These are phyloP conservation scores for Lamellibrachia satsuma DNA, from an alignment of 2,888 invertebrate genomes.

Conservation along the genomic window DNA sequence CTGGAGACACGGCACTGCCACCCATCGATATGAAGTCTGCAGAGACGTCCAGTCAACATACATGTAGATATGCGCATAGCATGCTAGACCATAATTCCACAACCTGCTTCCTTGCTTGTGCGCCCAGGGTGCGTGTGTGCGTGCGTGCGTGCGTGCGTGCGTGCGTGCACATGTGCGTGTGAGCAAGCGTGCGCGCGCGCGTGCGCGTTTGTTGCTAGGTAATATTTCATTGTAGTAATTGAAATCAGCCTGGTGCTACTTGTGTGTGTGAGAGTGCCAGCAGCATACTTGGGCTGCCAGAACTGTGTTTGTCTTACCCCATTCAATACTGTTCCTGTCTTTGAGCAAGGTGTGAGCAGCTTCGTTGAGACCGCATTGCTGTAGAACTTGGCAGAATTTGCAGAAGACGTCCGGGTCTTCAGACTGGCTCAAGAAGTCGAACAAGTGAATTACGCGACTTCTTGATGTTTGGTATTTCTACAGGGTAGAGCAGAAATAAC, in stretches of 20 bases:
- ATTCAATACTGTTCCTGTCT: neutral
- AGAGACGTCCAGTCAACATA: neutral
- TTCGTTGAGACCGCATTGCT: neutral
- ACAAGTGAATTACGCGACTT: neutral
- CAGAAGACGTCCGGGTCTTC: neutral
- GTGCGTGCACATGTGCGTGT: neutral
- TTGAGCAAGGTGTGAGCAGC: neutral
- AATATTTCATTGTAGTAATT: too few relatives aligned
- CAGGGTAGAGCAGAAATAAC: neutral
- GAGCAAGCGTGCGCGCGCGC: neutral
- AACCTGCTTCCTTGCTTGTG: too few relatives aligned
- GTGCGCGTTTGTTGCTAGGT: too few relatives aligned
- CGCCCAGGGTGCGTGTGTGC: too few relatives aligned
- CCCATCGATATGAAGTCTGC: neutral
- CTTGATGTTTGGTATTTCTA: neutral
- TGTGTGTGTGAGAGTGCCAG: too few relatives aligned
- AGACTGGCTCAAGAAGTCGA: neutral
- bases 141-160: too few relatives aligned
- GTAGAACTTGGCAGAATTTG: neutral
- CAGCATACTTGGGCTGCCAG: too few relatives aligned
- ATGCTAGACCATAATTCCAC: too few relatives aligned
- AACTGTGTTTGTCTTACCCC: neutral
- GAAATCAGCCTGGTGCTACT: too few relatives aligned
- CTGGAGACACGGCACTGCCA: neutral
- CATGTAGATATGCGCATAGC: neutral